Percentiles rank a stretch among this genome's conserved stretches.
Conservation (phyloP, 2,113 vertebrate species). For the Hydrochoerus hydrochaeris region DNA sequence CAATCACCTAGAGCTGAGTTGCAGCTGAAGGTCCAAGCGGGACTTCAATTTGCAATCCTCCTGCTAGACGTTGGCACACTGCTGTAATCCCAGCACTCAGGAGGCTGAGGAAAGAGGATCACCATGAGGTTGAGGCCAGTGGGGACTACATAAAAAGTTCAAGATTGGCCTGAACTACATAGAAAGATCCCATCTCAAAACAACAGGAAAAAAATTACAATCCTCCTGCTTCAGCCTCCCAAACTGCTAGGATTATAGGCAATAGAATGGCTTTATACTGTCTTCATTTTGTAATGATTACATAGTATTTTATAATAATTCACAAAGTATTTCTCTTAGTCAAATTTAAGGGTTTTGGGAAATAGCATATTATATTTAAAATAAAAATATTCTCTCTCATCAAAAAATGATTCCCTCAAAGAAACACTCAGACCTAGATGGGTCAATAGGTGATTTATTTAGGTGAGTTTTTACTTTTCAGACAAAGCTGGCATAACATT, state of each 20-base stretch:
- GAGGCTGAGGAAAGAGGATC: neutral
- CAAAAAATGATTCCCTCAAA: constrained; percentile 44
- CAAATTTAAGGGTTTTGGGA: neutral
- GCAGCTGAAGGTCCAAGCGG: neutral
- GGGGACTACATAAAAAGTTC: neutral
- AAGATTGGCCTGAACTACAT: neutral
- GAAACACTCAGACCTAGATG: neutral
- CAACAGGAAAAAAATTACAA: neutral
- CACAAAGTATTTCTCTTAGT: neutral
- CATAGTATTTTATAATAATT: neutral
- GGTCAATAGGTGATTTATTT: constrained; percentile 4
- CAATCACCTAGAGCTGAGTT: neutral
- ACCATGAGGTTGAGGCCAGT: neutral
- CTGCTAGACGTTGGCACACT: neutral
- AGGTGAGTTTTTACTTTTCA: constrained; percentile 25
- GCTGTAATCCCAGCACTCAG: neutral
- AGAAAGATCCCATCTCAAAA: neutral
- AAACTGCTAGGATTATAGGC: neutral
- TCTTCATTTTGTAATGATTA: neutral
- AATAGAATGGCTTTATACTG: neutral
- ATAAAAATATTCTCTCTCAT: constrained; percentile 16
- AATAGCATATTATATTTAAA: neutral
- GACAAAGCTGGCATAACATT: neutral
- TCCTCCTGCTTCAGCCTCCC: neutral
- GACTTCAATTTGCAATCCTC: neutral